Evolutionary conservation across 2,888 invertebrate species (phyloP), one percentile per base, ranked within the genome.

Genomic region (Eledona agricola): DNA sequence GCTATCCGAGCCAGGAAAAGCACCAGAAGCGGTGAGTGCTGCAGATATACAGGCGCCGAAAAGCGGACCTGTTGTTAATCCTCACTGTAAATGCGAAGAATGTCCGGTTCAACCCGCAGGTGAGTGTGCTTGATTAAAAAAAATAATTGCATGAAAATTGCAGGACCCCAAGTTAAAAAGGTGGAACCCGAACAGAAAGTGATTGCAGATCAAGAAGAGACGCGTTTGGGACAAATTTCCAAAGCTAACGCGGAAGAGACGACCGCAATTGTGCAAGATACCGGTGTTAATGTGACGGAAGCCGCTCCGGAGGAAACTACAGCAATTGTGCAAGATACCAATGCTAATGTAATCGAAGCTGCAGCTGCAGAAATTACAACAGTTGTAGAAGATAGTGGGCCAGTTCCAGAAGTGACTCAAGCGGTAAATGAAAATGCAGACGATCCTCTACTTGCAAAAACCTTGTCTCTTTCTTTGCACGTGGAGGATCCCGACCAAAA

Each of bases 381-480:
- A 6, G 19, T 19, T 25, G 25, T 25, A 4, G 4, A n/a, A 25
- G 7, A n/a, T 7, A 7, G 7, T 7, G 25, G 9, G 6, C 4
- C 28, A 10, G 10, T 23, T 3, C 23, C 23, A 7, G 23, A 23
- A 23, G 23, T 7, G 9, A 9, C n/a, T 9, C n/a, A n/a, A 7
- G 4, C 3, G 3, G 23, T 4, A 6, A 6, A 4, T 23, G 23
- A 3, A 28, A 3, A 28, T 11, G 3, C 23, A 10, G 10, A 28
- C 2, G 28, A n/a, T n/a, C n/a, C n/a, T n/a, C n/a, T n/a, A n/a
- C n/a, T 28, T 28, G 28, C 6, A 2, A 28, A 28, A 28, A 12
- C 28, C 3, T 28, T 28, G 11, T 28, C 29, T 13, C 15, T 29
- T 12, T 29, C 29, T 29, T 2, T 28, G 4, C 28, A 28, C 6